Evolutionary conservation across 2,888 invertebrate species (phyloP).

Genomic region (Mechanitis messenoides): DNA sequence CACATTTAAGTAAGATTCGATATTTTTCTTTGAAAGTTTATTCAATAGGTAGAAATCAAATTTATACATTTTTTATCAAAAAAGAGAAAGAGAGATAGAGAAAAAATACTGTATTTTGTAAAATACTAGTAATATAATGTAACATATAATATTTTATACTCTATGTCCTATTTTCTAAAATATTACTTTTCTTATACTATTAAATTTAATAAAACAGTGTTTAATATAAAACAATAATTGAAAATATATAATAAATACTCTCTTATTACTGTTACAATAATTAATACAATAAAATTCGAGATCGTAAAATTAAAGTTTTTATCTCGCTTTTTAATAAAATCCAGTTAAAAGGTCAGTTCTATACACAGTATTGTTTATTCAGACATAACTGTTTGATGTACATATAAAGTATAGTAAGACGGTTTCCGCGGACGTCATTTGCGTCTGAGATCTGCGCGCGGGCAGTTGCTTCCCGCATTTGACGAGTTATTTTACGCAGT

Average conservation of each 20-base stretch:
- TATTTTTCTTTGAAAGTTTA: too few relatives aligned
- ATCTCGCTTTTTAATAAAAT: neutral
- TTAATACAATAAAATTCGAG: slow-evolving; percentile 1
- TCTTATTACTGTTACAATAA: neutral
- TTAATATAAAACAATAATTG: slow-evolving; percentile 1
- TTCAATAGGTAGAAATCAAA: too few relatives aligned
- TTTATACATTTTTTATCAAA: too few relatives aligned
- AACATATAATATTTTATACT: too few relatives aligned
- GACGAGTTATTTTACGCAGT: neutral
- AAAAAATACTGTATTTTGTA: too few relatives aligned
- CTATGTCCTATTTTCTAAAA: neutral
- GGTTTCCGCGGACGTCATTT: slow-evolving; percentile 72
- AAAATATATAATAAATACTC: neutral
- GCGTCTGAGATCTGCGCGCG: slow-evolving; percentile 51
- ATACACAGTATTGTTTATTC: slow-evolving; percentile 46
- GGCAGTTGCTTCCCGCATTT: slow-evolving; percentile 54
- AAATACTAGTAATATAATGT: too few relatives aligned
- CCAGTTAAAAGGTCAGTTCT: slow-evolving; percentile 37
- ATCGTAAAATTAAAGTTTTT: slow-evolving; percentile 1
- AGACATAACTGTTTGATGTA: slow-evolving; percentile 71
- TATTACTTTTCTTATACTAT: neutral
- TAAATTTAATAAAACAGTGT: neutral
- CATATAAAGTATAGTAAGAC: slow-evolving; percentile 60
- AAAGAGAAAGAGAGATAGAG: too few relatives aligned
- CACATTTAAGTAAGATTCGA: too few relatives aligned